Evolutionary conservation across 1,140 invertebrate species (phyloP), one percentile per base, ranked within the genome.

Genomic region (Ips nitidus): DNA sequence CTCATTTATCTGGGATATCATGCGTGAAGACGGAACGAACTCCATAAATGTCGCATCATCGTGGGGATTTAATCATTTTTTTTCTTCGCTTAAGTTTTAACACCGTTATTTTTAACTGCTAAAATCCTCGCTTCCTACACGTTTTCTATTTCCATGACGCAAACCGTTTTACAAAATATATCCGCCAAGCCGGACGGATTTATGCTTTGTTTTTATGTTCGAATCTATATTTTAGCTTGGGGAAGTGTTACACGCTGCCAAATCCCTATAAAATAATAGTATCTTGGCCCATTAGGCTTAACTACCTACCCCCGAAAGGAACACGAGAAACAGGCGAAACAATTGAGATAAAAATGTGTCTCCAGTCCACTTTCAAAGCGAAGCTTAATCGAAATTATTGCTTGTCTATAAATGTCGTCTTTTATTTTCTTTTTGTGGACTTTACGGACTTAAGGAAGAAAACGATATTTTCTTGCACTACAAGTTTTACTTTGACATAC

Each of bases 251-350:
- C 42, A 43, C 42, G 7, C 43, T 63, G 53, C 43, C 43, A 64
- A 64, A 52, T 53, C 41, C 53, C 42, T 66, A 66, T 64, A 57
- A 66, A 57, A 57, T 57, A 57, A 66, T 55, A 65, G n/a, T 41
- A 53, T 59, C 38, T 67, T 58, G 57, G 53, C 5, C 65, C 55
- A 59, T 58, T 67, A 67, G 57, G 43, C 65, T 59, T 57, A 67
- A 67, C 65, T 41, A 55, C 52, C 38, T 43, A 36, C 5, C 22
- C 7, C n/a, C 37, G 40, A 67, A 58, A 67, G 57, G 8, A 58
- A 67, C 8, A 59, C 2, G 37, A 57, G 43, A 42, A 50, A 39
- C 36, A 2, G 3, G 42, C 45, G 8, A 58, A 58, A 59, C 41
- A 58, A 3, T 22, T 3, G 65, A 39, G 53, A 58, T 53, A 58